phyloP scores from a whole-genome alignment of 2,113 vertebrate species.

The Gavialis gangeticus region DNA sequence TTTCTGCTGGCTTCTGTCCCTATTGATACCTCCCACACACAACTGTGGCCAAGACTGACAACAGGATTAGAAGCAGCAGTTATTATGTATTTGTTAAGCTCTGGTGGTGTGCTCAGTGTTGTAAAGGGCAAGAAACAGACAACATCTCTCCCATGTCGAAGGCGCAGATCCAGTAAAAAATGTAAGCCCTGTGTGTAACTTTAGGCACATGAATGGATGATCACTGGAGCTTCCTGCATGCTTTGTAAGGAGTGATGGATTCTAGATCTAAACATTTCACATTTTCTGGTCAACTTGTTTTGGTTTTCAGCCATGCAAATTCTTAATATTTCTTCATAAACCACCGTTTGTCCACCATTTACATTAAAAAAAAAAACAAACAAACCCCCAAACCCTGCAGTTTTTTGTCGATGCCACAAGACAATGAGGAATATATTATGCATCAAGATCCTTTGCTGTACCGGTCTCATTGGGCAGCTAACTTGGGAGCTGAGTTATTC shows the following conservation, averaged over 20 bases:
- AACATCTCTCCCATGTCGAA: neutral
- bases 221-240: neutral
- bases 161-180: neutral
- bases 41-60: slow-evolving; percentile 33
- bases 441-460: neutral
- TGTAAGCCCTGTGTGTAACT: neutral
- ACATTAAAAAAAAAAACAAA: no score
- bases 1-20: neutral
- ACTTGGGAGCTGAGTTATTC: neutral
- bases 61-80: neutral
- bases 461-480: neutral
- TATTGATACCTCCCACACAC: neutral
- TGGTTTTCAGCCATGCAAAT: neutral
- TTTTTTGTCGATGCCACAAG: no score
- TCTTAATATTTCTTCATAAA: neutral
- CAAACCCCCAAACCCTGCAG: no score
- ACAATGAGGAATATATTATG: neutral
- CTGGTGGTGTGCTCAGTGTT: neutral
- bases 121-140: slow-evolving; percentile 40
- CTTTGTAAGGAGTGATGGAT: neutral
- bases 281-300: neutral
- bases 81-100: slow-evolving; percentile 21
- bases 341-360: neutral
- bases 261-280: neutral
- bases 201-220: neutral